Evolutionary conservation across 2,797 vertebrate species (phyloP).

Genomic region (Clamator glandarius): DNA sequence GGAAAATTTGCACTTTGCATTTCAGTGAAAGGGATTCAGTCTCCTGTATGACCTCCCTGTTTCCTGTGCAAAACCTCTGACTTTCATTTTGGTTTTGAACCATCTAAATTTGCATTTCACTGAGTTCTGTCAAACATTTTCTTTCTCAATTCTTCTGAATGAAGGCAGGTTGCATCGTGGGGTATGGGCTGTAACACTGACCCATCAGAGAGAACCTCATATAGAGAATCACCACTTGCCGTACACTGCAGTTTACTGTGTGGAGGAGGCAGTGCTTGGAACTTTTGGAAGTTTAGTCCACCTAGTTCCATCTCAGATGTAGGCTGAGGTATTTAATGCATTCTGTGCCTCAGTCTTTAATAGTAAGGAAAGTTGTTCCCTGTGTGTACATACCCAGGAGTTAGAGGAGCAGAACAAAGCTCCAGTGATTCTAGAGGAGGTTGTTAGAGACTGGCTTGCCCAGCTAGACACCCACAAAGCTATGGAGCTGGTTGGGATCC

Average conservation of each 20-base stretch:
- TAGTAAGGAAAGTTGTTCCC: too few species aligned
- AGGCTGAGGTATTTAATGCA: too few species aligned
- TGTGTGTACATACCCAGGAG: too few species aligned
- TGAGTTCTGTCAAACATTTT: neutral
- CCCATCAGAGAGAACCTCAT: neutral
- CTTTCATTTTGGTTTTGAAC: neutral
- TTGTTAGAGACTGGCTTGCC: too few species aligned
- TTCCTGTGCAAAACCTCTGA: neutral
- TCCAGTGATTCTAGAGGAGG: too few species aligned
- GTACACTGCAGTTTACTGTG: neutral
- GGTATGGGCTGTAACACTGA: neutral
- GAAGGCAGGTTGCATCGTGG: neutral
- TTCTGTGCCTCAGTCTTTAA: too few species aligned
- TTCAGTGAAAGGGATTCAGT: constrained; percentile 14
- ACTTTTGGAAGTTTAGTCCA: neutral
- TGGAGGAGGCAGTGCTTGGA: neutral
- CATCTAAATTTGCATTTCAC: constrained; percentile 4
- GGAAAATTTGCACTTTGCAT: constrained; percentile 5
- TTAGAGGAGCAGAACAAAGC: too few species aligned
- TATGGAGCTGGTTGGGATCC: too few species aligned
- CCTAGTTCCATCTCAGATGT: neutral
- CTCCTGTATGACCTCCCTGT: neutral
- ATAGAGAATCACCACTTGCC: neutral
- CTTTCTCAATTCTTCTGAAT: neutral
- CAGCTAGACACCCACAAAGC: too few species aligned